Conservation (phyloP, 2,797 vertebrate species). For the Ciconia nigra region DNA sequence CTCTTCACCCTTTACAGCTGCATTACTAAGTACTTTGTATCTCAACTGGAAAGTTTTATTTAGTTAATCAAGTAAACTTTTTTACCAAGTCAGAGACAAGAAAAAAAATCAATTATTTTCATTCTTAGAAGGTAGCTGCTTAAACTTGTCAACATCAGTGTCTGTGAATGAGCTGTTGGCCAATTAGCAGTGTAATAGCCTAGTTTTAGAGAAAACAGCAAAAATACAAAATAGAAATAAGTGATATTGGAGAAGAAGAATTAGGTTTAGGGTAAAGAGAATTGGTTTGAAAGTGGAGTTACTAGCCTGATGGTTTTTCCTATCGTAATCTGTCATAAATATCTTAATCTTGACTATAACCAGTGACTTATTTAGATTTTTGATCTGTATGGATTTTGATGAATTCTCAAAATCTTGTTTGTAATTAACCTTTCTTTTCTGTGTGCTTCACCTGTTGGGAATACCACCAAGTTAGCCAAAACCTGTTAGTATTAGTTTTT, state of each 20-base stretch:
- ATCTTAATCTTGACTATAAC: background rate
- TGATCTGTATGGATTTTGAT: background rate
- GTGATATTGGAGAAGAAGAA: background rate
- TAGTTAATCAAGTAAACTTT: background rate
- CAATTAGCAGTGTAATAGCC: background rate
- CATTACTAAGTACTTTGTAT: background rate
- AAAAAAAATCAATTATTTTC: background rate
- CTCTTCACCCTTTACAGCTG: background rate
- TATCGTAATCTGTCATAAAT: background rate
- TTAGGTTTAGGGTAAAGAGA: background rate
- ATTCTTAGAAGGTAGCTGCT: background rate
- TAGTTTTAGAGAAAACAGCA: background rate
- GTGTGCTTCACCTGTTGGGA: background rate
- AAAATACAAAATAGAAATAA: background rate
- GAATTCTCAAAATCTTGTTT: background rate
- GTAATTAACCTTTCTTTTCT: background rate
- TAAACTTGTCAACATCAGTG: background rate
- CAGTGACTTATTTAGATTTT: background rate
- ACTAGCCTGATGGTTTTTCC: background rate
- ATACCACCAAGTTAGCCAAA: background rate
- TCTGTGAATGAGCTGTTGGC: background rate
- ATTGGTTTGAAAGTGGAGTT: background rate
- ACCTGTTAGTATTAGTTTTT: background rate
- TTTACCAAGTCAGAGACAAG: background rate
- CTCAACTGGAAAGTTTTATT: background rate